Evolutionary conservation across 2,888 invertebrate species (phyloP), one percentile per base, ranked within the genome.

Genomic region (Caenorhabditis sp.): DNA sequence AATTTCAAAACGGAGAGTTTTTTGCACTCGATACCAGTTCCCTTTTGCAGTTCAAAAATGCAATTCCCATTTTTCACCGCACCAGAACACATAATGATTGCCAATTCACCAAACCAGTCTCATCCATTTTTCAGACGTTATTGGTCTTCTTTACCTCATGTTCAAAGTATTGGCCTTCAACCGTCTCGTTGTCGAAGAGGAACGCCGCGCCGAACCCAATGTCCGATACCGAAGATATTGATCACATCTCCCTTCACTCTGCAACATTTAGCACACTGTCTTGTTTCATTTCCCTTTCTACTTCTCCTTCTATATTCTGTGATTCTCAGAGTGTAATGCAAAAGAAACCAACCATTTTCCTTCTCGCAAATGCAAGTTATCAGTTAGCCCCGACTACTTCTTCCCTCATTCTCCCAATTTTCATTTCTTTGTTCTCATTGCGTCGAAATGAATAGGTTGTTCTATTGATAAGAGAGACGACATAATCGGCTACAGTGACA

Each of bases 141-240:
- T 68, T 24, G 40, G 53, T 28, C n/a, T n/a, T n/a, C n/a, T n/a
- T n/a, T n/a, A 58, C 67, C 28, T 37, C 51, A 68, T 76, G 22
- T 24, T 44, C 15, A 60, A 76, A 76, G 60, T 76, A 28, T 51
- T 76, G 13, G 67, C 67, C 15, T 68, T 24, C 40, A 61, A 76
- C 60, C 76, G 76, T 53, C 67, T 53, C 8, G 28, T 67, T 61
- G 37, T 51, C 40, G 67, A 51, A 22, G 60, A 76, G 20, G 61
- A 76, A 51, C 51, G 24, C 2, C 56, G 61, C 28, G 32, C 28
- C 22, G 67, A 44, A 28, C 22, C 18, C 20, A 60, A 40, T 13
- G 65, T 60, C 11, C 47, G 51, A 5, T 67, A 60, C 67, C 26
- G 44, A 5, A 35, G 60, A 67, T 67, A 76, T 28, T 76, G 61